A percentile compares a stretch with the other conserved stretches of the same genome.
Conservation (phyloP, 2,888 invertebrate genomes). For the Fragum fragum region DNA sequence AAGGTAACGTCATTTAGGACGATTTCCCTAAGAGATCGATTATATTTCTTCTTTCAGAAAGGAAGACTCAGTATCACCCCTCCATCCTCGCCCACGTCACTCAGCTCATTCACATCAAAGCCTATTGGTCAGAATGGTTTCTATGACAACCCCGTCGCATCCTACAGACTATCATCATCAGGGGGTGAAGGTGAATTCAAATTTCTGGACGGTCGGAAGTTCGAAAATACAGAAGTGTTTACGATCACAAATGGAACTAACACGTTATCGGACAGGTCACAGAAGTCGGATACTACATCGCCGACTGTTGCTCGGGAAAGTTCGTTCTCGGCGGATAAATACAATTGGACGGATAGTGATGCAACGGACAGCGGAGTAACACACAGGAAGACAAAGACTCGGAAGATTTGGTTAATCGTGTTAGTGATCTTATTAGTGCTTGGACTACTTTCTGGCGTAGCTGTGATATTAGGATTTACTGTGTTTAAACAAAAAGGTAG, state of each 20-base stretch:
- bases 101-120: slow-evolving; percentile 35
- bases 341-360: slow-evolving; percentile 54
- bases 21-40: no score
- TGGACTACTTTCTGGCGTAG: slow-evolving; percentile 64
- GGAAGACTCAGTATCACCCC: slow-evolving; percentile 54
- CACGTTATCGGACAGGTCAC: slow-evolving; percentile 39
- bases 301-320: slow-evolving; percentile 13
- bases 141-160: slow-evolving; percentile 26
- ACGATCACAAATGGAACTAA: slow-evolving; percentile 44
- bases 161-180: slow-evolving; percentile 34
- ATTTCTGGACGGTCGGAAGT: slow-evolving; percentile 39
- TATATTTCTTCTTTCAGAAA: slow-evolving; percentile 49
- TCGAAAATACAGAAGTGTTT: slow-evolving; percentile 52
- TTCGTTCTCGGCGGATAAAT: slow-evolving; percentile 53
- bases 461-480: slow-evolving; percentile 73
- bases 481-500: slow-evolving; percentile 66
- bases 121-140: slow-evolving; percentile 51
- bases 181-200: slow-evolving; percentile 48
- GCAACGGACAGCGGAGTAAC: slow-evolving; percentile 21
- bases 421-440: slow-evolving; percentile 58
- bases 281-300: slow-evolving; percentile 25
- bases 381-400: slow-evolving; percentile 30
- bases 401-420: slow-evolving; percentile 49
- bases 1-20: no score
- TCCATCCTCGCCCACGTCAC: slow-evolving; percentile 39